Percentiles rank a stretch among this genome's conserved stretches.
phyloP scores from a whole-genome alignment of 1,140 invertebrate genomes.

The Dolichoris vasculosae region DNA sequence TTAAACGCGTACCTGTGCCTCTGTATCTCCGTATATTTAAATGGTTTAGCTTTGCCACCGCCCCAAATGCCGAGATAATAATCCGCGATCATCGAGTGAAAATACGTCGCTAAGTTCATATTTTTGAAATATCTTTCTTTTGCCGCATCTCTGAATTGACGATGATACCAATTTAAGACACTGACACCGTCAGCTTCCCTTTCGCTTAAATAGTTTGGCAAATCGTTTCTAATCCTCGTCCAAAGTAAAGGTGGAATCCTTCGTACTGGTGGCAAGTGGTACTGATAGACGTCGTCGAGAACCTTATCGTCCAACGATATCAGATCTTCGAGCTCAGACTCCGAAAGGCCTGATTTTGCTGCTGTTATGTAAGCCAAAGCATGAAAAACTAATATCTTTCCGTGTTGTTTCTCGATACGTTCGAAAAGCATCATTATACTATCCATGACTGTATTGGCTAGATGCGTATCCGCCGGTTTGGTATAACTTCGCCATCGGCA shows the following conservation, averaged over 20 bases:
- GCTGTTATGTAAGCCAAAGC: constrained; percentile 96
- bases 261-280: constrained; percentile 95
- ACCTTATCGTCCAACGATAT: constrained; percentile 96
- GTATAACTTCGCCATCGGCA: constrained; percentile 98
- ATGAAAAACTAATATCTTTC: constrained; percentile 93
- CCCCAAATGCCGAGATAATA: constrained; percentile 98
- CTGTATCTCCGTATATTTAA: constrained; percentile 98
- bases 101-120: constrained; percentile 95
- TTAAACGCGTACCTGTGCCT: constrained; percentile 79
- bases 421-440: constrained; percentile 98
- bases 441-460: constrained; percentile 97
- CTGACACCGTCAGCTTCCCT: constrained; percentile 97
- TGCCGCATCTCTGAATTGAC: constrained; percentile 95
- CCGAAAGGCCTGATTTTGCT: constrained; percentile 92
- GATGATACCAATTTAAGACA: constrained; percentile 98
- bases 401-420: constrained; percentile 95
- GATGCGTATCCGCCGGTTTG: constrained; percentile 91
- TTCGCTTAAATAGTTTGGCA: constrained; percentile 96
- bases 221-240: constrained; percentile 95
- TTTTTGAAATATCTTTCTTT: constrained; percentile 97
- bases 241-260: constrained; percentile 96
- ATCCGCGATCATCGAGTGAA: constrained; percentile 98
- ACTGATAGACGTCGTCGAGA: constrained; percentile 98
- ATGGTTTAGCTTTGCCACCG: constrained; percentile 94
- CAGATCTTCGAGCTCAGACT: constrained; percentile 95